Percentiles rank a stretch among this genome's conserved stretches.
phyloP scores from a whole-genome alignment of 2,113 vertebrate genomes.

The Tragelaphus buxtoni region DNA sequence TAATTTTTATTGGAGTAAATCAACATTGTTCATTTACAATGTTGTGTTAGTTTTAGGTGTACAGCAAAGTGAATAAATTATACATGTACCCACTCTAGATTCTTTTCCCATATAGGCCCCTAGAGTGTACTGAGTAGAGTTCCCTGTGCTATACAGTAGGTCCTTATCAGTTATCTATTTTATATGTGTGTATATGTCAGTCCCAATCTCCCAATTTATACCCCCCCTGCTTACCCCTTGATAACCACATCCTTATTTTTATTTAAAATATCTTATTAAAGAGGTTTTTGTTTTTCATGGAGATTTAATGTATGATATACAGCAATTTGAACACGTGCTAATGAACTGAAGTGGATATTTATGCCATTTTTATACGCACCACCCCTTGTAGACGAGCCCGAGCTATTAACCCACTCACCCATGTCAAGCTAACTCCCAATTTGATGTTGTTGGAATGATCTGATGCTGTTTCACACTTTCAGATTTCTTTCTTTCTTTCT shows the following conservation, averaged over 20 bases:
- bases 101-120: not conserved
- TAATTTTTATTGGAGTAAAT: not conserved
- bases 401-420: not conserved
- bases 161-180: not conserved
- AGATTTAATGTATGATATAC: not conserved
- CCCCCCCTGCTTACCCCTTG: not conserved
- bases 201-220: not conserved
- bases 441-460: not conserved
- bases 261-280: not conserved
- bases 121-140: not conserved
- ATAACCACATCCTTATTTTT: not conserved
- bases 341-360: not conserved
- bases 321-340: not conserved
- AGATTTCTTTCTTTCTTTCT: not conserved
- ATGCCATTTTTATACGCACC: accelerated
- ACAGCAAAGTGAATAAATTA: not conserved
- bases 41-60: not conserved
- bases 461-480: no score
- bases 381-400: not conserved
- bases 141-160: not conserved
- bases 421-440: not conserved
- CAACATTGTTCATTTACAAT: not conserved
- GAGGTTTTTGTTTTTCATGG: not conserved
- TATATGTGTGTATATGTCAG: not conserved
- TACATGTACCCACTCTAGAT: not conserved